Percentiles rank a stretch among this genome's conserved stretches.
Evolutionary conservation across 2,888 invertebrate species (phyloP).

Genomic region (Malthinus flaveolus): DNA sequence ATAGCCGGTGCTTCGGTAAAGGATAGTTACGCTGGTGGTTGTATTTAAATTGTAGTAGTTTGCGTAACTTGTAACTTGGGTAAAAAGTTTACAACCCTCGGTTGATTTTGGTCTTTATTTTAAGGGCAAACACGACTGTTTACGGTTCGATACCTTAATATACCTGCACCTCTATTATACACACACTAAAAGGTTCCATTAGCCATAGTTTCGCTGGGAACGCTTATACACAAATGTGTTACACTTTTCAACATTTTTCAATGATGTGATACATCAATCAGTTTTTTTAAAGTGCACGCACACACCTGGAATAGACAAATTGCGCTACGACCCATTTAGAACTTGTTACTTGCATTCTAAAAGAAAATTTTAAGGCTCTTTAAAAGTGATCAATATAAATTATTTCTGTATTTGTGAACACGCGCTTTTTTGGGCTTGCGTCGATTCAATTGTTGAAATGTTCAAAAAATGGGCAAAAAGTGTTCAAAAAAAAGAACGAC

Average conservation of each 20-base stretch:
- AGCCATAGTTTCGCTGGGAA: conserved; percentile 30
- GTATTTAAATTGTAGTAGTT: not conserved
- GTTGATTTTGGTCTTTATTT: conserved; percentile 19
- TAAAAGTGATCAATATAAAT: conserved; percentile 26
- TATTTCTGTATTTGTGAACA: conserved; percentile 26
- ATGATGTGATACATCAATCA: conserved; percentile 30
- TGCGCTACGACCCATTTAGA: conserved; percentile 6
- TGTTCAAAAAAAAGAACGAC: not conserved
- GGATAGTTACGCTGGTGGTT: not conserved
- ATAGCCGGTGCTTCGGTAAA: not conserved
- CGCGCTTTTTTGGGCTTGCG: conserved; percentile 5
- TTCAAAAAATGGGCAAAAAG: not conserved
- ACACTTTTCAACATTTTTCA: conserved; percentile 28
- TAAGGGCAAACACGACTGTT: conserved; percentile 21
- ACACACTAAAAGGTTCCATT: conserved; percentile 30
- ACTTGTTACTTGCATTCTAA: not conserved
- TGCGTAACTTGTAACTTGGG: too few relatives aligned
- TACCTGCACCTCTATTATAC: conserved; percentile 26
- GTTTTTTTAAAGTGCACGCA: conserved; percentile 13
- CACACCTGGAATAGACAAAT: conserved; percentile 25
- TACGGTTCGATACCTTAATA: conserved; percentile 27
- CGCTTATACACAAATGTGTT: conserved; percentile 21
- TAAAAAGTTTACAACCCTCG: not conserved
- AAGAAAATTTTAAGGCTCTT: conserved; percentile 9
- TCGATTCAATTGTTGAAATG: not conserved